A percentile compares a stretch with the other conserved stretches of the same genome.
Evolutionary conservation across 2,113 vertebrate species (phyloP).

Genomic region (Otocyon megalotis): DNA sequence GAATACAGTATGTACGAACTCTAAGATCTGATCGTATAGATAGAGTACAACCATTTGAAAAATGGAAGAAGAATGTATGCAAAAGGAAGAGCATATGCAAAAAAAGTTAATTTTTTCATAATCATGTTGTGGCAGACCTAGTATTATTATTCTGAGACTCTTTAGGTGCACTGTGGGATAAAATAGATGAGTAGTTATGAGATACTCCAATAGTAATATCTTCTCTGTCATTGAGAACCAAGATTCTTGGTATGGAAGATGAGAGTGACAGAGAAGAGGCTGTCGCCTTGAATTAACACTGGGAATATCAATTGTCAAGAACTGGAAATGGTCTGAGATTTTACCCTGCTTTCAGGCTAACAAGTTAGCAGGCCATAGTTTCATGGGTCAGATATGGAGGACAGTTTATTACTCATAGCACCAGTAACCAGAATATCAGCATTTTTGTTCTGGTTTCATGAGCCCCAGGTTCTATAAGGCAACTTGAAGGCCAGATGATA

Average conservation of each 20-base stretch:
- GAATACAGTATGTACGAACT: neutral
- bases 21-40: neutral
- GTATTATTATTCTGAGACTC: neutral
- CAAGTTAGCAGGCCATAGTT: neutral
- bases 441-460: constrained; percentile 13
- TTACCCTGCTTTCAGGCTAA: neutral
- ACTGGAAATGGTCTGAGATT: neutral
- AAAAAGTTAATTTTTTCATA: neutral
- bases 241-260: neutral
- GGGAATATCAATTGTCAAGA: neutral
- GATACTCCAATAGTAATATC: neutral
- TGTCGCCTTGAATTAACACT: neutral
- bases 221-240: neutral
- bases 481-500: neutral
- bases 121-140: neutral
- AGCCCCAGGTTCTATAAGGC: neutral
- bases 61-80: neutral
- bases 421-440: neutral
- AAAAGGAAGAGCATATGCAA: neutral
- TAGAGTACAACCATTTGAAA: neutral
- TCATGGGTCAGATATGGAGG: neutral
- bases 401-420: neutral
- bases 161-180: neutral
- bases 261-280: neutral
- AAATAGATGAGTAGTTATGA: neutral